Evolutionary conservation across 2,797 vertebrate genomes (phyloP), one percentile per base, ranked within the genome.

Genomic region (Pelodytes ibericus): DNA sequence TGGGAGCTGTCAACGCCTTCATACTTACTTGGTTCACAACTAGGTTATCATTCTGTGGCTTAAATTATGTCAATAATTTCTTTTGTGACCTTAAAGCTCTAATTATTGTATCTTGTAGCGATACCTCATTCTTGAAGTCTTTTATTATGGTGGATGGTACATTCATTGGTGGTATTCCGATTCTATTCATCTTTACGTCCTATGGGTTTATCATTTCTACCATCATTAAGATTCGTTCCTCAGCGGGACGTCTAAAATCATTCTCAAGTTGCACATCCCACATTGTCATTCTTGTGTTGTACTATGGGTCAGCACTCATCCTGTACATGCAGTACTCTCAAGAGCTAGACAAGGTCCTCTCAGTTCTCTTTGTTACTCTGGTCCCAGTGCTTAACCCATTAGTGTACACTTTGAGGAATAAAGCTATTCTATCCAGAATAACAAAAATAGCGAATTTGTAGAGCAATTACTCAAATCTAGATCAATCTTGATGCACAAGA

Each of bases 241-340:
- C 70, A 1, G 4, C 22, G 0, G 83, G 84, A 36, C 76, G 79
- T n/a, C 62, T 31, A 24, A 86, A 83, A 29, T 71, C 78, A 20
- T 81, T 84, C 60, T 81, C 79, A 24, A 86, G 75, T 0, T 84
- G 84, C 16, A 73, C 81, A 22, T 83, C 84, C 15, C 84, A 84
- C 58, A 66, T 84, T 29, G 79, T 71, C 0, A 74, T 83, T 5
- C 81, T 86, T 9, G 44, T 79, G 1, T 24, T 86, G 57, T 86
- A 80, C 61, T 84, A 81, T 16, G 84, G 81, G n/a, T 81, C 84
- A 30, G 16, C 82, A 49, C 75, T 85, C 13, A 81, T 80, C 25
- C 81, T 81, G 0, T 84, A 85, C 49, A 31, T 82, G 16, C 8
- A 77, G 3, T 81, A 84, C 31, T 84, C 81, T 6, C 9, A 80